Percentiles rank a stretch among this genome's conserved stretches.
Conservation (phyloP, 2,113 vertebrate genomes). For the Engraulis encrasicolus region DNA sequence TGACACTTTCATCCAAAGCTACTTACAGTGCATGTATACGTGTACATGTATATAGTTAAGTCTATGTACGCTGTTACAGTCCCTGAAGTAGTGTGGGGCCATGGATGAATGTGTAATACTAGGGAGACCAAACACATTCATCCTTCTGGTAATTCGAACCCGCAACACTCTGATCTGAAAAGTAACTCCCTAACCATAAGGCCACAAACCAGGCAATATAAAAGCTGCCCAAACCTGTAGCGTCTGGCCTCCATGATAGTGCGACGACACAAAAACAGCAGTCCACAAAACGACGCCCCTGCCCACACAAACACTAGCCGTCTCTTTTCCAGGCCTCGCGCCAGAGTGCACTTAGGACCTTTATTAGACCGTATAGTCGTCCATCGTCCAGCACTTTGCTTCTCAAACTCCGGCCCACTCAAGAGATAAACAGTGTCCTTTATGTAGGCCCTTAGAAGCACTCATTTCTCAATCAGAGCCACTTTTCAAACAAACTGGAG, state of each 20-base stretch:
- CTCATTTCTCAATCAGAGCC: neutral
- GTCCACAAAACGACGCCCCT: neutral
- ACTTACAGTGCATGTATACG: too few species aligned
- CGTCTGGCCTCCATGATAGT: neutral
- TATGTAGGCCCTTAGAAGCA: conserved; percentile 4
- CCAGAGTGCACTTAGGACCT: neutral
- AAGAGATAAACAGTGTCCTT: neutral
- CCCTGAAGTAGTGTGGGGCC: too few species aligned
- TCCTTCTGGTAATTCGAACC: too few species aligned
- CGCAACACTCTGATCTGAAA: too few species aligned
- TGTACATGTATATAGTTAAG: too few species aligned
- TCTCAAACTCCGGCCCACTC: neutral
- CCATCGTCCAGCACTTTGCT: neutral
- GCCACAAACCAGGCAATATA: too few species aligned
- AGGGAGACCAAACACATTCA: too few species aligned
- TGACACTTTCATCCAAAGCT: too few species aligned
- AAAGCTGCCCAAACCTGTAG: too few species aligned
- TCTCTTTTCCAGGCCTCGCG: neutral
- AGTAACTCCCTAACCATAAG: too few species aligned
- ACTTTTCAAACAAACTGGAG: neutral
- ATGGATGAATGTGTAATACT: too few species aligned
- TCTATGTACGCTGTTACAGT: too few species aligned
- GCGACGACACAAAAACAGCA: neutral
- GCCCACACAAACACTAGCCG: neutral
- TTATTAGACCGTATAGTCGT: neutral